phyloP scores from a whole-genome alignment of 2,888 invertebrate genomes.

The Teleiodes luculella region DNA sequence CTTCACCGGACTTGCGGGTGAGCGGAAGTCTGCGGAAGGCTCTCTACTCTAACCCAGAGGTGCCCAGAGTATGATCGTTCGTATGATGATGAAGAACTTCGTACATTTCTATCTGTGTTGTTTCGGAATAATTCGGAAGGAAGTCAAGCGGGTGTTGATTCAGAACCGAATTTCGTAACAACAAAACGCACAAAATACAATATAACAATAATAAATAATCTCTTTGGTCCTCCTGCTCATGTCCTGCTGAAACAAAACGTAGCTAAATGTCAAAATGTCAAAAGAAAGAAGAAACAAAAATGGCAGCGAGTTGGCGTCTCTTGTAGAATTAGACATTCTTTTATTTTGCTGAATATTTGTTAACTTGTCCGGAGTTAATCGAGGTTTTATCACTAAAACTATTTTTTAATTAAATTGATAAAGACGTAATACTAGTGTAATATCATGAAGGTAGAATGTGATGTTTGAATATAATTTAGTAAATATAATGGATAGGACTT shows the following conservation, averaged over 20 bases:
- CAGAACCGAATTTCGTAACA: too few relatives aligned
- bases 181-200: too few relatives aligned
- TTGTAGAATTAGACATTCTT: conserved; percentile 57
- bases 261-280: not conserved
- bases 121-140: too few relatives aligned
- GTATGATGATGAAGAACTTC: too few relatives aligned
- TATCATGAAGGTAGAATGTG: not conserved
- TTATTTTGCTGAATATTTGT: conserved; percentile 24
- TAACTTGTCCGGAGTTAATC: not conserved
- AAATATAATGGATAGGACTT: conserved; percentile 38
- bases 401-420: not conserved
- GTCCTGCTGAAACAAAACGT: not conserved
- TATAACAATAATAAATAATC: too few relatives aligned
- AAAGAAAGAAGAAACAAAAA: conserved; percentile 23
- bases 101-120: too few relatives aligned
- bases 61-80: too few relatives aligned
- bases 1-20: too few relatives aligned
- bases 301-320: conserved; percentile 51
- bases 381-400: conserved; percentile 7
- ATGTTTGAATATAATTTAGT: not conserved
- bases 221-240: too few relatives aligned
- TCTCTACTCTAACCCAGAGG: too few relatives aligned
- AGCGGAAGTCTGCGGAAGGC: too few relatives aligned
- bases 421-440: not conserved
- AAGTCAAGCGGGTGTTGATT: too few relatives aligned